A percentile compares a stretch with the other conserved stretches of the same genome.
phyloP scores from a whole-genome alignment of 1,140 invertebrate genomes.

The Zaprionus inermis region DNA sequence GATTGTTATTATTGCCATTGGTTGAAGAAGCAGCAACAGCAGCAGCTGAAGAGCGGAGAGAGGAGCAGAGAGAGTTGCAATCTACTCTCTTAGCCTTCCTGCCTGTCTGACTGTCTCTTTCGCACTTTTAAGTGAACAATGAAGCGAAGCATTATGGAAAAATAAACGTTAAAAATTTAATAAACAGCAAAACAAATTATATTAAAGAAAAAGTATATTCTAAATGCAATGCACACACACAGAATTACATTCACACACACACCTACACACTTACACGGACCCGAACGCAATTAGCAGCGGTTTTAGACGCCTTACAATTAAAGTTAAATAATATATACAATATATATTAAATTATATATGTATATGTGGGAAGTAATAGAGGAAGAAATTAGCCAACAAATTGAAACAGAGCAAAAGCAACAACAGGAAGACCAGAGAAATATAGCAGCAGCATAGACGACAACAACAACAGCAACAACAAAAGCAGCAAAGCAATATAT shows the following conservation, averaged over 20 bases:
- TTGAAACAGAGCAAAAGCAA: slow-evolving; percentile 24
- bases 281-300: slow-evolving; percentile 67
- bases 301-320: slow-evolving; percentile 72
- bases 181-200: slow-evolving; percentile 18
- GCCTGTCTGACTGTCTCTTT: slow-evolving; percentile 26
- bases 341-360: slow-evolving; percentile 39
- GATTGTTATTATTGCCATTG: slow-evolving; percentile 24
- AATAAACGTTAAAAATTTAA: slow-evolving; percentile 27
- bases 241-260: slow-evolving; percentile 13
- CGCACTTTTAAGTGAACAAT: slow-evolving; percentile 11
- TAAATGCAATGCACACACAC: slow-evolving; percentile 59
- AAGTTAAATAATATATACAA: slow-evolving; percentile 50
- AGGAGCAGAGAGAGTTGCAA: slow-evolving; percentile 2
- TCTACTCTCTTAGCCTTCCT: slow-evolving; percentile 26
- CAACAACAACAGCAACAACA: slow-evolving; percentile 33
- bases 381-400: slow-evolving; percentile 24
- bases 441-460: not conserved
- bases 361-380: slow-evolving; percentile 35
- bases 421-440: slow-evolving; percentile 11
- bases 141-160: slow-evolving; percentile 24
- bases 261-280: slow-evolving; percentile 8
- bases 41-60: slow-evolving; percentile 10
- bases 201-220: slow-evolving; percentile 43
- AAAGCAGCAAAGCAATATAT: slow-evolving; percentile 43
- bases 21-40: slow-evolving; percentile 10